These are phyloP conservation scores for Coilia nasus DNA, from an alignment of 2,797 vertebrate species.

Conservation along the genomic window DNA sequence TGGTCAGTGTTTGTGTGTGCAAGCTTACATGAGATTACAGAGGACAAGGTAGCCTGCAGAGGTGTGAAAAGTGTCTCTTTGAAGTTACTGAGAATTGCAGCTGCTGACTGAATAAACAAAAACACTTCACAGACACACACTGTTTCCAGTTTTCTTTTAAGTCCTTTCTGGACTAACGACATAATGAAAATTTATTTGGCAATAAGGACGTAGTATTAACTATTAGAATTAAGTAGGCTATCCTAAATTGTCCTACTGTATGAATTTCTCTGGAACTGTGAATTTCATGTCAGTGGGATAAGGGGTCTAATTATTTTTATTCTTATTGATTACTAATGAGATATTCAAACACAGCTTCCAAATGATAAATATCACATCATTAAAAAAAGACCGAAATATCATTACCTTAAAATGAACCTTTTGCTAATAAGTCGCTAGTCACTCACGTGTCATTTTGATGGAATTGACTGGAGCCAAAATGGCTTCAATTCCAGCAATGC, in stretches of 20 bases:
- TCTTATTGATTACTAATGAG: too few species aligned
- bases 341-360: too few species aligned
- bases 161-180: not conserved
- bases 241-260: not conserved
- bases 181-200: not conserved
- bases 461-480: slow-evolving; percentile 40
- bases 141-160: not conserved
- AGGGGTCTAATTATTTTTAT: too few species aligned
- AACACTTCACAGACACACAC: not conserved
- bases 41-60: not conserved
- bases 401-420: too few species aligned
- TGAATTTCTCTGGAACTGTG: too few species aligned
- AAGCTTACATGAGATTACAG: not conserved
- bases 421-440: not conserved
- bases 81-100: not conserved
- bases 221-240: not conserved
- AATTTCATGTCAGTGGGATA: too few species aligned
- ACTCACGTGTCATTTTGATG: not conserved
- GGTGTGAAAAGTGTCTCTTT: not conserved
- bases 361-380: too few species aligned
- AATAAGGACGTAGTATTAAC: not conserved
- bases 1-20: not conserved
- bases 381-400: too few species aligned
- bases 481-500: slow-evolving; percentile 29
- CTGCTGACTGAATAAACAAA: not conserved